These are phyloP conservation scores for Varecia variegata DNA, from an alignment of 2,797 vertebrate genomes.

Conservation along the genomic window DNA sequence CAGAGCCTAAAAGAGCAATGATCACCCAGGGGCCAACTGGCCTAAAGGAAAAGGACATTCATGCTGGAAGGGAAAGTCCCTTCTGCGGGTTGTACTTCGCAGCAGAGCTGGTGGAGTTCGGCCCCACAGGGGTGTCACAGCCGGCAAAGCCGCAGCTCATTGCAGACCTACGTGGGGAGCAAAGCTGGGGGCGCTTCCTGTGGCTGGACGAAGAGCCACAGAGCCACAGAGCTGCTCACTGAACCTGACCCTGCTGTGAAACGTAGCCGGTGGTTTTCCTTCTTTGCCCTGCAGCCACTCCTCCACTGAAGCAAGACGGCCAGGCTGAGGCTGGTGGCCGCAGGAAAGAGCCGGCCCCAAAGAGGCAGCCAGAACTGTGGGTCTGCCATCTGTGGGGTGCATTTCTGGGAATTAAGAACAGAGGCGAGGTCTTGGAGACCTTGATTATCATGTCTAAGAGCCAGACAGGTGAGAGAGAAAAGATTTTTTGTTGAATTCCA, in stretches of 20 bases:
- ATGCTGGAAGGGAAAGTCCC: fast-evolving
- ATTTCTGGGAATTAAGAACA: not conserved
- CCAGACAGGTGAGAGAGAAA: not conserved
- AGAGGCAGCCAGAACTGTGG: not conserved
- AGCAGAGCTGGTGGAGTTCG: fast-evolving
- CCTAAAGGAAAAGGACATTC: not conserved
- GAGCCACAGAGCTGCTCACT: too few species aligned
- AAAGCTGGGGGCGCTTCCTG: fast-evolving
- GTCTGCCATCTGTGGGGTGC: fast-evolving
- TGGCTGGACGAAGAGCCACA: fast-evolving
- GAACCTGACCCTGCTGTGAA: not conserved
- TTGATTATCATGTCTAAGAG: fast-evolving
- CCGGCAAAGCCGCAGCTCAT: not conserved
- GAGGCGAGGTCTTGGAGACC: not conserved
- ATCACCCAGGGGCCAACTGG: fast-evolving
- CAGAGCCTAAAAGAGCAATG: not conserved
- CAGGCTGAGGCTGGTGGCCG: fast-evolving
- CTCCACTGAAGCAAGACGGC: fast-evolving
- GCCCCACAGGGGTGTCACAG: too few species aligned
- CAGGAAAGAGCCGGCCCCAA: too few species aligned
- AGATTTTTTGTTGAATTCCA: not conserved
- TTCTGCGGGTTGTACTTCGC: not conserved
- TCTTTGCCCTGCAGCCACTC: not conserved
- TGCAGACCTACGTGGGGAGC: fast-evolving
- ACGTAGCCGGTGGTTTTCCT: fast-evolving